phyloP scores from a whole-genome alignment of 2,113 vertebrate genomes.

The Gnathonemus longibarbis region DNA sequence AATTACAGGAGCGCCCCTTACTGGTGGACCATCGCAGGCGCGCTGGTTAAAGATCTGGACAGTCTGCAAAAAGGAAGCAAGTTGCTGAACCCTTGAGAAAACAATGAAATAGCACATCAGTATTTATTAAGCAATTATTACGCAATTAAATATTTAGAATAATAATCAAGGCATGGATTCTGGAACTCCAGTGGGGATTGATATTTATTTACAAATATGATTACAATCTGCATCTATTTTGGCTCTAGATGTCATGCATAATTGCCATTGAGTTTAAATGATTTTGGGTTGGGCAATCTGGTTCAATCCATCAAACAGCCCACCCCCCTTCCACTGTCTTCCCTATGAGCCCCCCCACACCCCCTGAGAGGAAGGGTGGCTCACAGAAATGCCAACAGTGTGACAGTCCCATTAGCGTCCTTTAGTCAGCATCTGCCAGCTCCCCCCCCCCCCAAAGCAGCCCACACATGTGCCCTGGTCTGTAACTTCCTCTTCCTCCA shows the following conservation, averaged over 20 bases:
- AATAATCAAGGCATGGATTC: neutral
- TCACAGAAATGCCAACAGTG: conserved; percentile 10
- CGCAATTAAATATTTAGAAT: neutral
- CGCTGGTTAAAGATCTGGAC: neutral
- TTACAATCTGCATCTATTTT: neutral
- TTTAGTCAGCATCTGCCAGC: neutral
- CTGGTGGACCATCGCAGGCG: neutral
- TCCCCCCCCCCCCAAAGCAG: neutral
- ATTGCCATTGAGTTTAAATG: neutral
- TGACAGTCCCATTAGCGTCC: neutral
- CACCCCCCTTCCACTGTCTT: neutral
- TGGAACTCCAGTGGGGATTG: neutral
- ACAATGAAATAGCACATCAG: neutral
- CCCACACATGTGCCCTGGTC: neutral
- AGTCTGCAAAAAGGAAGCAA: neutral
- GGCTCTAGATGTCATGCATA: neutral
- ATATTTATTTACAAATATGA: conserved; percentile 2
- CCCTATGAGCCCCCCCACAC: neutral
- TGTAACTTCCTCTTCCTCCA: neutral
- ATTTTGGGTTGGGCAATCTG: neutral
- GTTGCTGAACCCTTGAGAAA: neutral
- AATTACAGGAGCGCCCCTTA: neutral
- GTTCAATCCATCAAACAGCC: neutral
- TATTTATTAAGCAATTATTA: conserved; percentile 1
- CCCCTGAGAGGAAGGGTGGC: neutral